Base-by-base conservation (phyloP, 2,113 vertebrate genomes). In the Vicugna pacos region DNA sequence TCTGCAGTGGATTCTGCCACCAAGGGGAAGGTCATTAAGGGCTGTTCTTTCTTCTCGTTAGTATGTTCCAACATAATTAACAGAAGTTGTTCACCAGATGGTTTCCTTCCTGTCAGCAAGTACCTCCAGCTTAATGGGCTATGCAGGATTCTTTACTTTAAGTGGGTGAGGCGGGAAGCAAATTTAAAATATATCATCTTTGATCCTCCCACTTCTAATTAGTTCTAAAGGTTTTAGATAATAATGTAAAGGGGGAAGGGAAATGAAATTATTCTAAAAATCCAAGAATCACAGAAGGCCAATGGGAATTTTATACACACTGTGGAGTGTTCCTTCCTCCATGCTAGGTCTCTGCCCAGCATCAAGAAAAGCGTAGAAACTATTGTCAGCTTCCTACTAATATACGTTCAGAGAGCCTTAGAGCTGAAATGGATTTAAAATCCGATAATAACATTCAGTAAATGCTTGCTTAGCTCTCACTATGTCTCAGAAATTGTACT, bases 101-200 rank as follows among this genome's bases (percentile, higher is more conserved):
- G 98, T 98, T 99, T 98, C 98, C 98, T 99, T 98, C 98, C 98
- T 99, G 99, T 98, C 98, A 98, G 98, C 98, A 97, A 98, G 98
- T 98, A 98, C 98, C 98, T 98, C 98, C 97, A 96, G 91, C 98
- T 98, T 98, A 98, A 98, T 98, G 98, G 98, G 96, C 98, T 97
- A 11, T 97, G 96, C 98, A 98, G 98, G 98, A 98, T 98, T 98
- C 98, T 98, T 98, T 96, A 90, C 97, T 93, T 58, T 97, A 98
- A 99, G 98, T 98, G 98, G 98, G 98, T 98, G 98, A 98, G 98
- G 98, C 96, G 98, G 98, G 98, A 98, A 98, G 97, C 98, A 98
- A 98, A 98, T 99, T 98, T 98, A 97, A 98, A 98, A 98, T 97
- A 96, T 75, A 97, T 96, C 90, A 96, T 97, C 98, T 98, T 98